Percentiles rank a stretch among this genome's conserved stretches.
Evolutionary conservation across 1,140 invertebrate species (phyloP).

Genomic region (Telenomus remus): DNA sequence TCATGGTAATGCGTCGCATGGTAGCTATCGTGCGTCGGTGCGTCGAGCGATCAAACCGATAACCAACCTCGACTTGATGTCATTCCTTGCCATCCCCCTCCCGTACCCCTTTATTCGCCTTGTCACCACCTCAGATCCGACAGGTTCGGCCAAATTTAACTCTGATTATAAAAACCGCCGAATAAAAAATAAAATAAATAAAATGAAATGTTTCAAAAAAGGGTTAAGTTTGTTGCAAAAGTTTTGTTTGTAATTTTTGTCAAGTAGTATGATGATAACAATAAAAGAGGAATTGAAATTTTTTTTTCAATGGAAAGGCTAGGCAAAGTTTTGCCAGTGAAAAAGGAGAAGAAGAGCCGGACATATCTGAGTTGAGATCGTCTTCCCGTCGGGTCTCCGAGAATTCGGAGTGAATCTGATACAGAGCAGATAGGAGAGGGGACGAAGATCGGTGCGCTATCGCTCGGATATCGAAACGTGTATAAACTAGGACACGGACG

Average conservation of each 20-base stretch:
- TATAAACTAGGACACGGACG: constrained; percentile 54
- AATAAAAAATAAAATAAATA: no score
- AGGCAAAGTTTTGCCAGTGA: constrained; percentile 15
- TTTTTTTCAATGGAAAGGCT: neutral
- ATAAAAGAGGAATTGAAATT: neutral
- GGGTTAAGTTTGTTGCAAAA: no score
- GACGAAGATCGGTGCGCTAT: constrained; percentile 47
- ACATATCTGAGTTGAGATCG: constrained; percentile 41
- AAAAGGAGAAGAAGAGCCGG: constrained; percentile 23
- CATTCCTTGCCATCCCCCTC: constrained; percentile 23
- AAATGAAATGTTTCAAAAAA: no score
- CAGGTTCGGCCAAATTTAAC: constrained; percentile 7
- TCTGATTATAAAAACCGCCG: no score
- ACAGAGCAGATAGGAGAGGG: constrained; percentile 38
- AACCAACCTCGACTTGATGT: constrained; percentile 45
- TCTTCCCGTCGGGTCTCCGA: constrained; percentile 35
- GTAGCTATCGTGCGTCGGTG: constrained; percentile 50
- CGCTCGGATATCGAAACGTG: constrained; percentile 51
- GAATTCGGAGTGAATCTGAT: constrained; percentile 56
- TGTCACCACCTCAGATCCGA: constrained; percentile 41
- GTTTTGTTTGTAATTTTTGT: no score
- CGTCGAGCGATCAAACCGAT: constrained; percentile 54
- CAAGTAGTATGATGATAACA: no score
- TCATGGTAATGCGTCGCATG: constrained; percentile 53
- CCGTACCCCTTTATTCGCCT: constrained; percentile 29